Evolutionary conservation across 2,113 vertebrate species (phyloP), one percentile per base, ranked within the genome.

Genomic region (Ictalurus punctatus): DNA sequence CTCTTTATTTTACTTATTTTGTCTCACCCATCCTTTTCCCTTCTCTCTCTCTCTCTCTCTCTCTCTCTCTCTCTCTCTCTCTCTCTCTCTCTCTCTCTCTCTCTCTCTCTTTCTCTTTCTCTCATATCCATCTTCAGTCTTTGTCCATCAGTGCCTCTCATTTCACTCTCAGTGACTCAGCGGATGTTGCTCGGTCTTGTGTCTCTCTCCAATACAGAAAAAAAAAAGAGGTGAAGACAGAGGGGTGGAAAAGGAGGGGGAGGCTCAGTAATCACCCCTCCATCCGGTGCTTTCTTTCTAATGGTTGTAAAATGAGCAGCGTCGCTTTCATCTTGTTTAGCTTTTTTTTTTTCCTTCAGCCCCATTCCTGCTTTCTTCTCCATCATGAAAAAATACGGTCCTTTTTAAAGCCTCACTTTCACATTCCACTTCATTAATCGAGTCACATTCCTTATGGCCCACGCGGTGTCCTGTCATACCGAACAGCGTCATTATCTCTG

Each of bases 91-190:
- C 79, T 34, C 80, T 83, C 86, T 73, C 17, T 61, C 78, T 91
- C 88, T 93, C 91, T 92, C 88, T 92, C 91, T 34, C 27, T 56
- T 74, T 71, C 88, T 89, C 91, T 90, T 83, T 37, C 83, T 83
- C 87, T 74, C 17, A 54, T 86, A 90, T 92, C 92, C 90, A 88
- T 93, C 92, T 90, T 92, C 90, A 88, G 84, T 71, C 61, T 87
- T 83, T 87, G 91, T 91, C 91, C 93, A 92, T 95, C 95, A 94
- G 94, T 90, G 91, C 88, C 91, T 94, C 87, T 27, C 44, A 90
- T 95, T 95, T 95, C 92, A 93, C 92, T 94, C 91, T 92, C 88
- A 25, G 4, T 73, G 34, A 73, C 59, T 82, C 81, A 14, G 81
- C 9, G 0, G 90, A 88, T 61, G 89, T 27, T 48, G 6, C 76